A percentile compares a stretch with the other conserved stretches of the same genome.
phyloP scores from a whole-genome alignment of 2,888 invertebrate genomes.

The Chalcosyrphus nemorum region DNA sequence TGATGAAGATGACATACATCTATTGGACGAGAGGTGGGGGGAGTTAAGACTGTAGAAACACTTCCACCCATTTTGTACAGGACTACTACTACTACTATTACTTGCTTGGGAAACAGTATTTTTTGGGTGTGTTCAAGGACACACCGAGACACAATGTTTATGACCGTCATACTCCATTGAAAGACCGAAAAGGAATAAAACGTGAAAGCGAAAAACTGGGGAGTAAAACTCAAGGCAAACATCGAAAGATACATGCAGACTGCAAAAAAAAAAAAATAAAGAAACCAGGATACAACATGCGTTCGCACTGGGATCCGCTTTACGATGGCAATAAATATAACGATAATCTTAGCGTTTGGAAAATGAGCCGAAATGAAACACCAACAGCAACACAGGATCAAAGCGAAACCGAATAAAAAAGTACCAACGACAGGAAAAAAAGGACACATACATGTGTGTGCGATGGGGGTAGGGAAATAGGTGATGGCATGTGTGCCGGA shows the following conservation, averaged over 20 bases:
- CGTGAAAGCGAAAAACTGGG: background rate
- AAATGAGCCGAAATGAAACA: constrained; percentile 60
- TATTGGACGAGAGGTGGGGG: background rate
- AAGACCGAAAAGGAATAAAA: constrained; percentile 34
- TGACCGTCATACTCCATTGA: constrained; percentile 26
- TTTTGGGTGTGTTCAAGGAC: constrained; percentile 2
- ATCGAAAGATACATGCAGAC: background rate
- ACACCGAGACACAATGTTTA: constrained; percentile 41
- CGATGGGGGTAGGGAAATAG: background rate
- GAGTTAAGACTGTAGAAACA: background rate
- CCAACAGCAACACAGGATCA: constrained; percentile 39
- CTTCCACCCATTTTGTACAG: background rate
- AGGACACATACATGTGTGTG: background rate
- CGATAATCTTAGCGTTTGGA: constrained; percentile 58
- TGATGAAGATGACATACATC: constrained; percentile 58
- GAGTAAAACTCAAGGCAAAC: background rate
- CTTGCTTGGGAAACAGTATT: background rate
- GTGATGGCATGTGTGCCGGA: constrained; percentile 23
- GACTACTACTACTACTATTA: constrained; percentile 6
- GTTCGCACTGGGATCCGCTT: constrained; percentile 51
- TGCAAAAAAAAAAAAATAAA: background rate
- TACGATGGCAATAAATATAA: constrained; percentile 61
- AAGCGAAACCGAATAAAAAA: constrained; percentile 34
- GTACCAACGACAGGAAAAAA: background rate
- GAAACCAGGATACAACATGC: constrained; percentile 24